Conservation (phyloP, 2,113 vertebrate genomes). For the Gymnobelideus leadbeateri region DNA sequence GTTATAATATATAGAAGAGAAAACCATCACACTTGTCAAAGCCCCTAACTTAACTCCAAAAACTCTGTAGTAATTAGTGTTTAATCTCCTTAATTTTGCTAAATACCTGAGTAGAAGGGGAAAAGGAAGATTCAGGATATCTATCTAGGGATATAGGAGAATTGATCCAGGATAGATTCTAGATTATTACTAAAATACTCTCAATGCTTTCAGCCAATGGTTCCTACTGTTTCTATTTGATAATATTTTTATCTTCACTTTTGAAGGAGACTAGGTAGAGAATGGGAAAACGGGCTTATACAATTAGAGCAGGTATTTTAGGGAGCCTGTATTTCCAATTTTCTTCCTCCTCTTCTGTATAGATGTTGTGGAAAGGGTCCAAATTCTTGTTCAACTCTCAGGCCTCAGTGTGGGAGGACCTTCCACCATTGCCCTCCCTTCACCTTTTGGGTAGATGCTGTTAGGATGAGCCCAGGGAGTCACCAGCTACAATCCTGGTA, state of each 20-base stretch:
- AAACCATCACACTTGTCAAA: constrained; percentile 47
- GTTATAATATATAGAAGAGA: constrained; percentile 71
- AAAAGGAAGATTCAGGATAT: background rate
- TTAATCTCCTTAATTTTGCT: constrained; percentile 70
- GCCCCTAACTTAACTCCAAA: constrained; percentile 69
- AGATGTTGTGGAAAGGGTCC: background rate
- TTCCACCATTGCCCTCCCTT: background rate
- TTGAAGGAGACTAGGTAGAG: background rate
- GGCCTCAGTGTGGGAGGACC: background rate
- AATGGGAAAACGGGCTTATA: background rate
- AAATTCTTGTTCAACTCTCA: background rate
- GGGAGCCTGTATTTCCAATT: background rate
- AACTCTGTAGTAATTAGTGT: constrained; percentile 29
- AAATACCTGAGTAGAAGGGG: background rate
- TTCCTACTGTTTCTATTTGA: background rate
- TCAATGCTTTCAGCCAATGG: background rate
- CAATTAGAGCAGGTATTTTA: background rate
- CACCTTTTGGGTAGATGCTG: background rate
- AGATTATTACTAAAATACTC: background rate
- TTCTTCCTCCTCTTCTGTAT: background rate
- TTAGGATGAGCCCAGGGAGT: background rate
- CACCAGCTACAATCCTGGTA: background rate
- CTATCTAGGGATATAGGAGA: background rate
- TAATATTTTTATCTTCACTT: background rate
- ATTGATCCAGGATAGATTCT: background rate